phyloP scores from a whole-genome alignment of 2,113 vertebrate genomes.

The Gobio gobio region DNA sequence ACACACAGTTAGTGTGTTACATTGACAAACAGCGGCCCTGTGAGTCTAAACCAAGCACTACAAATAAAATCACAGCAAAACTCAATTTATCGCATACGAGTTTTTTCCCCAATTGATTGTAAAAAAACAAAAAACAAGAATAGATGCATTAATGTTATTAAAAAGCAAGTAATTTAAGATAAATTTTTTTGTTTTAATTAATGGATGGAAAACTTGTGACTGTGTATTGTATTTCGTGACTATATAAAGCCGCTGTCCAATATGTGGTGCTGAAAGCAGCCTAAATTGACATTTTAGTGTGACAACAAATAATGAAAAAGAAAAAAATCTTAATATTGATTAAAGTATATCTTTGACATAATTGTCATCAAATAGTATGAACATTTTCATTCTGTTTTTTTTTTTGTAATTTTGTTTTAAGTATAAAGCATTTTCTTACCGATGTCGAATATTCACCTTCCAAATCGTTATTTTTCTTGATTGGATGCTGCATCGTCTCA shows the following conservation, averaged over 20 bases:
- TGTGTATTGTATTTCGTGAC: too few species aligned
- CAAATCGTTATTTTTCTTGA: background rate
- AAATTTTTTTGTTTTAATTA: too few species aligned
- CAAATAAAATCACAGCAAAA: slow-evolving; percentile 28
- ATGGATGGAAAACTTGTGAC: too few species aligned
- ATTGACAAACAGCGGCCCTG: slow-evolving; percentile 62
- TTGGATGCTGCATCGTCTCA: background rate
- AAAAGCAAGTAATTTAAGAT: too few species aligned
- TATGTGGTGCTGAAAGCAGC: background rate
- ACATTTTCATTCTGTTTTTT: too few species aligned
- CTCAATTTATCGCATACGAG: background rate
- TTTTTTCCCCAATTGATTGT: background rate
- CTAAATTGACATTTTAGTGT: background rate
- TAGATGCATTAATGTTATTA: too few species aligned
- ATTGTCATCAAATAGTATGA: too few species aligned
- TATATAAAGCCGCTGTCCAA: background rate
- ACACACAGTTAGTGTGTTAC: slow-evolving; percentile 41
- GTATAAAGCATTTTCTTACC: background rate
- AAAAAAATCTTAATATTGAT: too few species aligned
- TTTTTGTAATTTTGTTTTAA: too few species aligned
- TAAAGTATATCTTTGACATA: too few species aligned
- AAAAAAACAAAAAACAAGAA: background rate
- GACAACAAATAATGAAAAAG: too few species aligned
- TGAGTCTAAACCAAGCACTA: slow-evolving; percentile 56
- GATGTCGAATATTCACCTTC: background rate